Conservation (phyloP, 2,113 vertebrate species). For the Canis aureus region DNA sequence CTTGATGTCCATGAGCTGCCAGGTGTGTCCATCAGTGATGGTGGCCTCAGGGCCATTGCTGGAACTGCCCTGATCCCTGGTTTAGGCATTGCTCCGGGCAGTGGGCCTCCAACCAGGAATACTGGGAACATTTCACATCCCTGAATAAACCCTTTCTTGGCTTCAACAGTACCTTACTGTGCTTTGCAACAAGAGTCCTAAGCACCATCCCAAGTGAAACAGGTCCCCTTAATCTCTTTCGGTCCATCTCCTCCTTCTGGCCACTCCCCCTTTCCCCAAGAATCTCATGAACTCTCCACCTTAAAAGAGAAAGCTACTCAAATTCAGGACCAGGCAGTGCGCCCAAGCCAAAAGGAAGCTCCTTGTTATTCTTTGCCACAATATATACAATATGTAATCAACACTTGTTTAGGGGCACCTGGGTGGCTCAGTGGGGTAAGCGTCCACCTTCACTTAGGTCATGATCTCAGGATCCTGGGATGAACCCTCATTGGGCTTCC, state of each 20-base stretch:
- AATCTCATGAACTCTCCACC: neutral
- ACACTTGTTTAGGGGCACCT: neutral
- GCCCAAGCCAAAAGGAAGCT: slow-evolving; percentile 48
- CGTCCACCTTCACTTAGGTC: too few relatives aligned
- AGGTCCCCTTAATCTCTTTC: neutral
- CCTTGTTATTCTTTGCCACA: neutral
- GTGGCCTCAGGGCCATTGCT: neutral
- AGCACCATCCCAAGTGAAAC: neutral
- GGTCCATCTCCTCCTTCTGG: neutral
- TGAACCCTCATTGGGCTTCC: too few relatives aligned
- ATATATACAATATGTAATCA: neutral
- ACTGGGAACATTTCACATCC: neutral
- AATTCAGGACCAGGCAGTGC: neutral
- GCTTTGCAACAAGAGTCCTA: slow-evolving; percentile 25
- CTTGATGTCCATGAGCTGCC: neutral
- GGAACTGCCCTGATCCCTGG: neutral
- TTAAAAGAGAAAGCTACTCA: slow-evolving; percentile 45
- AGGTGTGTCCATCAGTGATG: neutral
- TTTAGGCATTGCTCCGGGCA: neutral
- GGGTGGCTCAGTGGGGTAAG: too few relatives aligned
- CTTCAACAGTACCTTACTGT: neutral
- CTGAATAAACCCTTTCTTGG: neutral
- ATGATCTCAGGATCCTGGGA: too few relatives aligned
- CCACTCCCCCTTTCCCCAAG: neutral
- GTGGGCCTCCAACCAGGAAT: neutral